A percentile compares a stretch with the other conserved stretches of the same genome.
Conservation (phyloP, 1,140 invertebrate genomes). For the Phymorhynchus buccinoides region DNA sequence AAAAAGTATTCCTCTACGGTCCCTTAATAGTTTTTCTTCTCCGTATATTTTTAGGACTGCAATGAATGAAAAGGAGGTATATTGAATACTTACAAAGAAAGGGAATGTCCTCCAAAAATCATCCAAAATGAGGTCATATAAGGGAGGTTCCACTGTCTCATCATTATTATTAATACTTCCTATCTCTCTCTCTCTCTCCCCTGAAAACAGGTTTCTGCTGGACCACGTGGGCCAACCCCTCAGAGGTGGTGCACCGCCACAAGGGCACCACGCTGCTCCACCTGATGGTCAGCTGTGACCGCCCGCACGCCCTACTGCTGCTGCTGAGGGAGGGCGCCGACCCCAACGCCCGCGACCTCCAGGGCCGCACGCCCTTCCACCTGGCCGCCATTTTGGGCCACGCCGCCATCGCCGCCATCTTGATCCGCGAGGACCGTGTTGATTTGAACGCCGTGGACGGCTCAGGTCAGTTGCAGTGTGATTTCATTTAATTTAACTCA, state of each 20-base stretch:
- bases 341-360: constrained; percentile 52
- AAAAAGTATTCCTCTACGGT: too few species aligned
- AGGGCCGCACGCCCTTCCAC: constrained; percentile 58
- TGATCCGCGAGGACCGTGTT: constrained; percentile 53
- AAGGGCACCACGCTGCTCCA: constrained; percentile 60
- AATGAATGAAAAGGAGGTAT: too few species aligned
- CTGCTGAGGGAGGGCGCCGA: constrained; percentile 59
- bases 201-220: too few species aligned
- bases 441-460: constrained; percentile 57
- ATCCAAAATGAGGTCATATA: too few species aligned
- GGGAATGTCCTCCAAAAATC: too few species aligned
- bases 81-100: too few species aligned
- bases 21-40: too few species aligned
- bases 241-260: constrained; percentile 52
- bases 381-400: constrained; percentile 54
- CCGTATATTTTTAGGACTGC: too few species aligned
- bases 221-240: constrained; percentile 60
- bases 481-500: too few species aligned
- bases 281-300: constrained; percentile 58
- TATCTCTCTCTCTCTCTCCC: too few species aligned
- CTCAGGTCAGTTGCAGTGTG: constrained; percentile 39
- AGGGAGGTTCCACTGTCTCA: too few species aligned
- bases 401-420: constrained; percentile 50
- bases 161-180: too few species aligned
- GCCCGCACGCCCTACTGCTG: constrained; percentile 54